Base-by-base conservation (phyloP, 2,113 vertebrate species). In the Pelobates fuscus region DNA sequence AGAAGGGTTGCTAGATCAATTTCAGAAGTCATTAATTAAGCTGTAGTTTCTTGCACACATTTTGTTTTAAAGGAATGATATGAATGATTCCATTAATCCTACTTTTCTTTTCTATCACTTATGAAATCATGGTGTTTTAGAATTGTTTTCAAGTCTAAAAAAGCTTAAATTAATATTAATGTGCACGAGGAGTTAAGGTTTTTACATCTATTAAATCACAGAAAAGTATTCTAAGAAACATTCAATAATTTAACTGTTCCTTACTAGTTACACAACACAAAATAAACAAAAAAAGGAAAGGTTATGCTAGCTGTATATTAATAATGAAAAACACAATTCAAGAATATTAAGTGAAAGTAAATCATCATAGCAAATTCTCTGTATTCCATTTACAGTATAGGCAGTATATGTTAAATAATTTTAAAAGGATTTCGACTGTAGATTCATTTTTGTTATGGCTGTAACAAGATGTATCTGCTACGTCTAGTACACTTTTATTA, bases 21-120 rank as follows among this genome's bases (percentile, higher is more conserved):
- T 67, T 32, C 25, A 67, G 67, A 49, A 67, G 52, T 65, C 24
- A 75, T 59, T 75, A 75, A 60, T 67, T 59, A 67, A 74, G 61
- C 61, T 41, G 14, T 37, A 15, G 60, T 54, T 74, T 57, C 62
- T 27, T 27, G 26, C 61, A 74, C 26, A 55, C 55, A 58, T 23
- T 25, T 58, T n/a, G n/a, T 58, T 57, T 55, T 17, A 65, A 44
- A 5, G 18, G 2, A 74, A 21, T 27, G 17, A 18, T 44, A 57
- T 3, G 52, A 74, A 64, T n/a, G 18, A 66, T 44, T 43, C 11
- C 24, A 74, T 74, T 66, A 73, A 73, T 64, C 62, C 27, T 73
- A 44, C 46, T 64, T 73, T 26, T 23, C 5, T 32, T 30, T 63
- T 44, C 20, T 25, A 58, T 66, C 10, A 74, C 44, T 57, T 66